Evolutionary conservation across 2,113 vertebrate species (phyloP).

Genomic region (Dipodomys spectabilis): DNA sequence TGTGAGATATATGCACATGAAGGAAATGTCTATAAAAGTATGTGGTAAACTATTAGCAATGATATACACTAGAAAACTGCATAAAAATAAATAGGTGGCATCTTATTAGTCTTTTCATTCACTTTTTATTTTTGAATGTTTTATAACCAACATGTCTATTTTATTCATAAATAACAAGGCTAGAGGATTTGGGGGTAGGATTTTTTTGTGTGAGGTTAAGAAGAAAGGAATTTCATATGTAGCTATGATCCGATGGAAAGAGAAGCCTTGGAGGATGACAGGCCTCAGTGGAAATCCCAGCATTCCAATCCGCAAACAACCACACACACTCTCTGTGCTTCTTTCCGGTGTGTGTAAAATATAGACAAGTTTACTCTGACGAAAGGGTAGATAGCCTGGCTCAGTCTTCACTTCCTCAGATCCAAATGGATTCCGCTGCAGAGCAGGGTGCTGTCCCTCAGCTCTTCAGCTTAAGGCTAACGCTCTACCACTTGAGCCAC

Average conservation of each 20-base stretch:
- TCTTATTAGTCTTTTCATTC: neutral
- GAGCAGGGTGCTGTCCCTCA: neutral
- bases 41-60: neutral
- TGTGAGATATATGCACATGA: neutral
- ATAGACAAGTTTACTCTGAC: neutral
- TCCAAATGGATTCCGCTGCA: neutral
- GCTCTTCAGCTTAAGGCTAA: no score
- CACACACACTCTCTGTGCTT: neutral
- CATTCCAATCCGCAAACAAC: neutral
- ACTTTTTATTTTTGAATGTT: slow-evolving; percentile 19
- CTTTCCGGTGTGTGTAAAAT: neutral
- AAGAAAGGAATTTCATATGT: neutral
- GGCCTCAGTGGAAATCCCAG: neutral
- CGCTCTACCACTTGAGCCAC: no score
- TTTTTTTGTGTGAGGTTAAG: neutral
- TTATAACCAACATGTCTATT: neutral
- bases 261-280: neutral
- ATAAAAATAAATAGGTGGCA: neutral
- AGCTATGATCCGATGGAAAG: neutral
- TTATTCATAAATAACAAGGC: neutral
- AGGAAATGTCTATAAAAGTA: slow-evolving; percentile 14
- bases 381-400: neutral
- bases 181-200: neutral
- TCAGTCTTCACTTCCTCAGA: neutral
- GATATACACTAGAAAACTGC: neutral